Base-by-base conservation (phyloP, 2,888 invertebrate species). In the Nephrotoma guestfalica region DNA sequence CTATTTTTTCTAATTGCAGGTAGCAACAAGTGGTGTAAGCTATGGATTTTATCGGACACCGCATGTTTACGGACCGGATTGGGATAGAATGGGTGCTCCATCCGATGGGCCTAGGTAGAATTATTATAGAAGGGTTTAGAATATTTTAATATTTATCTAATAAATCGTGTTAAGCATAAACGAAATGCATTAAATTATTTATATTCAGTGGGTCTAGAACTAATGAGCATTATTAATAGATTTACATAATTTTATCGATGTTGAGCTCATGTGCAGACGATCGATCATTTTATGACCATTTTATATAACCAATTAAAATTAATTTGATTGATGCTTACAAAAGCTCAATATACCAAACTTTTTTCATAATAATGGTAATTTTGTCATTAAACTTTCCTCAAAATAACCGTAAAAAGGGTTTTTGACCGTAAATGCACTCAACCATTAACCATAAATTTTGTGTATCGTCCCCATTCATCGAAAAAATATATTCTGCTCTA, bases 31-130 rank as follows among this genome's bases (percentile, higher is more conserved):
- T 91, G 95, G 95, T 90, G 89, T 96, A 87, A 95, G 94, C 92
- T 96, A 96, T 89, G 96, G 96, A 30, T 93, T 96, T 86, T 96
- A 96, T 90, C 94, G 95, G 87, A 90, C 93, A 87, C 93, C 92
- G 88, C 85, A 41, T n/a, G 13, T 51, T 15, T 15, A 71, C 18
- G 71, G 71, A 71, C 9, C 71, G 9, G 71, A 71, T 9, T 71
- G 71, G 71, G 71, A 71, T 30, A 71, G 71, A 30, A 71, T 71
- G 6, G 71, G 71, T 11, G 18, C 30, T 0, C 71, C 71, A n/a
- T 30, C 18, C 30, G 71, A 71, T 71, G 71, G 71, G 9, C 71
- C 71, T 2, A 71, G 71, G 71, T 71, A 71, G 71, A 71, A 71
- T 30, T 71, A 51, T 15, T 51, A 3, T 71, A 71, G 30, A 30